Conservation (phyloP, 2,113 vertebrate genomes). For the Neodontobutis hainanensis region DNA sequence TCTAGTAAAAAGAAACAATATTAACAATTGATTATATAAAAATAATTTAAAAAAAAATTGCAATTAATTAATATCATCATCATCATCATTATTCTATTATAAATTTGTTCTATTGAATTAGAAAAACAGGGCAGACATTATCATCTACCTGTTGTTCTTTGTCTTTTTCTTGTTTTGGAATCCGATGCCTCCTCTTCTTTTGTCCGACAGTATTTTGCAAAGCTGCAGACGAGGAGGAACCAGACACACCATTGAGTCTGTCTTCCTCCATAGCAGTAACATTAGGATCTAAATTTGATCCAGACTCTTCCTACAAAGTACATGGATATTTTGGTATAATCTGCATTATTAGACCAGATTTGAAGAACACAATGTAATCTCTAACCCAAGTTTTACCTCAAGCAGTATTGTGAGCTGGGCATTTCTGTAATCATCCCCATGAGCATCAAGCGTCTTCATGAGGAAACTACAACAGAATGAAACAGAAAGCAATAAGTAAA, state of each 20-base stretch:
- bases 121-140: neutral
- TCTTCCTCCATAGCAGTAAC: constrained; percentile 62
- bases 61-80: too few relatives aligned
- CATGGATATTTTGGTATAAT: neutral
- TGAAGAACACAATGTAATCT: neutral
- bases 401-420: constrained; percentile 85
- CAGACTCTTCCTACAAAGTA: constrained; percentile 71
- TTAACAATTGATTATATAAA: neutral
- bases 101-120: too few relatives aligned
- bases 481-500: neutral
- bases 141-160: constrained; percentile 72
- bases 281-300: constrained; percentile 57
- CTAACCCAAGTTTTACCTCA: constrained; percentile 77
- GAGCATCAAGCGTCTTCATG: constrained; percentile 87
- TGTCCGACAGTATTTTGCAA: constrained; percentile 59
- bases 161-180: constrained; percentile 74
- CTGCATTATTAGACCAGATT: neutral
- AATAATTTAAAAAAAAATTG: constrained; percentile 11
- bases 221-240: constrained; percentile 52
- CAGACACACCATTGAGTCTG: constrained; percentile 61
- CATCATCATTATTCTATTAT: too few relatives aligned
- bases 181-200: constrained; percentile 76
- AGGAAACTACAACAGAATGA: constrained; percentile 80
- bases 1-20: constrained; percentile 49
- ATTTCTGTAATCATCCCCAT: constrained; percentile 87